Evolutionary conservation across 2,797 vertebrate genomes (phyloP), one percentile per base, ranked within the genome.

Genomic region (Naso thynnoides): DNA sequence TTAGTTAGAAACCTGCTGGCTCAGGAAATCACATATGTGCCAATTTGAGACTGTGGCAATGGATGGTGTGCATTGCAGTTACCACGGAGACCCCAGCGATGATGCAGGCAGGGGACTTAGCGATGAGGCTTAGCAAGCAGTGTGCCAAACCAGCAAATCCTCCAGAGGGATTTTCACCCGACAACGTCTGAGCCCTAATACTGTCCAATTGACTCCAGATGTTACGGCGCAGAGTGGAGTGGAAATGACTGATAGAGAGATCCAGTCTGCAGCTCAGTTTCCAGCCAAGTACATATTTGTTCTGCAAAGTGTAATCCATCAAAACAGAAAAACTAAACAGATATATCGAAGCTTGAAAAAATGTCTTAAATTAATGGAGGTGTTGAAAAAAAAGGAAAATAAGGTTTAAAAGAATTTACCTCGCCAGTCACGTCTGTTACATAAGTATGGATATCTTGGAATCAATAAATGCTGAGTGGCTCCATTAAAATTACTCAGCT

Each of bases 161-260:
- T 82, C 74, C 76, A 63, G 31, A 79, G 77, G 81, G 89, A 92
- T 91, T 93, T 91, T 81, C 83, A 85, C 83, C 73, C 67, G 45
- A 49, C 76, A 67, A 63, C 44, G 72, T 87, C 88, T 93, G 90
- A 92, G 64, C 67, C 50, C 59, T 89, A 88, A 86, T 85, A 55
- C 85, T 42, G 72, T 85, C 81, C 88, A 92, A 88, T 84, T 77
- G 78, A 84, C 74, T 93, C 90, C 93, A 94, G 93, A 94, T 94
- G 91, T 94, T 90, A 73, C 18, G 8, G 71, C 81, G 66, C 6
- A 55, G 70, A 55, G 48, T 41, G 27, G 33, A 56, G 50, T 23
- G n/a, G 54, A 18, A 31, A 26, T n/a, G 70, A 53, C 18, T 58
- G 44, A 44, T 15, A 47, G 24, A 23, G n/a, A 21, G 29, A 58